Evolutionary conservation across 2,888 invertebrate genomes (phyloP).

Genomic region (Monopis laevigella): DNA sequence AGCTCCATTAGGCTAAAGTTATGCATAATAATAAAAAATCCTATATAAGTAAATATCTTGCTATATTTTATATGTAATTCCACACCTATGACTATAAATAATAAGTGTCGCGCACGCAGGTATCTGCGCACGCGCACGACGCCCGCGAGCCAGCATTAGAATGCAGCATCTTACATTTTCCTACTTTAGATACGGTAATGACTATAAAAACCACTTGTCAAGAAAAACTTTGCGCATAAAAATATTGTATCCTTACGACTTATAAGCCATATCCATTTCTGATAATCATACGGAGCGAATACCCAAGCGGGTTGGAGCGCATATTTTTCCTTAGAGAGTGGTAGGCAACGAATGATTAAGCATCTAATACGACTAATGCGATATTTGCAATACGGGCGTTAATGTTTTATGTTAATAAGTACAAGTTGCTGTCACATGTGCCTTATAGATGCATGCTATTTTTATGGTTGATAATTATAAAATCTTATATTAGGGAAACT

Average conservation of each 20-base stretch:
- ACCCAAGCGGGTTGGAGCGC: conserved; percentile 47
- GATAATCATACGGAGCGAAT: conserved; percentile 65
- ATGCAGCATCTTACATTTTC: conserved; percentile 62
- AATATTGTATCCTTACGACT: conserved; percentile 62
- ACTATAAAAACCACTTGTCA: conserved; percentile 50
- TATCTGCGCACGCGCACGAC: conserved; percentile 62
- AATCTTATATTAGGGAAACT: too few species aligned
- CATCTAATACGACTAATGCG: conserved; percentile 60
- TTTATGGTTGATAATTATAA: too few species aligned
- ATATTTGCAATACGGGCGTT: conserved; percentile 50
- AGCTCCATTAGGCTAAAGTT: too few species aligned
- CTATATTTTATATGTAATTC: too few species aligned
- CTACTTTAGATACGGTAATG: conserved; percentile 63
- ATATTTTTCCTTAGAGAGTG: conserved; percentile 61
- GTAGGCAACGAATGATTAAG: conserved; percentile 56
- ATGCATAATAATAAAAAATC: too few species aligned
- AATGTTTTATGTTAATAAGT: conserved; percentile 25
- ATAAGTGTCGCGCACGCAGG: too few species aligned
- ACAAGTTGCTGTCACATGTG: conserved; percentile 7
- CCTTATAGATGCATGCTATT: too few species aligned
- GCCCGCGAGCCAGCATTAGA: conserved; percentile 55
- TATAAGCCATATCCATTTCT: conserved; percentile 60
- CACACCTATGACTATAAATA: too few species aligned
- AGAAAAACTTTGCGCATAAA: conserved; percentile 61
- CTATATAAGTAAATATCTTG: too few species aligned